Percentiles rank a stretch among this genome's conserved stretches.
phyloP scores from a whole-genome alignment of 2,888 invertebrate genomes.

The Heliconius sara region DNA sequence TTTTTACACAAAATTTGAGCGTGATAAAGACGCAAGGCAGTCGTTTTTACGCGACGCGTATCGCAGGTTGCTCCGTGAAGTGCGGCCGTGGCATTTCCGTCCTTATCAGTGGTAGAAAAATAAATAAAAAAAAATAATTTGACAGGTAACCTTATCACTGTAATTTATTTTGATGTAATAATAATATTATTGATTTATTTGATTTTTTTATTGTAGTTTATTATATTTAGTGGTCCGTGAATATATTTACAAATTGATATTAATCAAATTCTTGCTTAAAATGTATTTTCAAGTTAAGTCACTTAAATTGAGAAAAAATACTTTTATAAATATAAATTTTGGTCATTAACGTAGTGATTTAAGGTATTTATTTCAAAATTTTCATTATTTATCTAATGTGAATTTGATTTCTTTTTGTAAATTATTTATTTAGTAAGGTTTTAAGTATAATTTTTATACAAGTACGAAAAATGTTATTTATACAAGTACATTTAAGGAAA shows the following conservation, averaged over 20 bases:
- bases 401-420: not conserved
- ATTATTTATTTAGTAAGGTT: not conserved
- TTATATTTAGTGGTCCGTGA: constrained; percentile 6
- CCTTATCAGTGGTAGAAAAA: constrained; percentile 49
- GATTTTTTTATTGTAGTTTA: not conserved
- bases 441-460: not conserved
- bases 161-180: constrained; percentile 45
- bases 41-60: constrained; percentile 58
- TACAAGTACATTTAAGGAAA: constrained; percentile 16
- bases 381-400: not conserved
- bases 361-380: not conserved
- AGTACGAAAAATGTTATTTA: not conserved
- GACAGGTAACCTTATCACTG: constrained; percentile 69
- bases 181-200: constrained; percentile 58
- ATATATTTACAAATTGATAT: not conserved
- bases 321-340: constrained; percentile 4
- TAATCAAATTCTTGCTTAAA: not conserved
- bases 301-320: not conserved
- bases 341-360: not conserved
- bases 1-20: constrained; percentile 56
- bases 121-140: constrained; percentile 59
- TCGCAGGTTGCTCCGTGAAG: constrained; percentile 54
- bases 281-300: constrained; percentile 12
- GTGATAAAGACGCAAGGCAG: constrained; percentile 49
- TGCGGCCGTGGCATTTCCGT: constrained; percentile 47